Evolutionary conservation across 2,797 vertebrate species (phyloP).

Genomic region (Orientallactaga sibirica): DNA sequence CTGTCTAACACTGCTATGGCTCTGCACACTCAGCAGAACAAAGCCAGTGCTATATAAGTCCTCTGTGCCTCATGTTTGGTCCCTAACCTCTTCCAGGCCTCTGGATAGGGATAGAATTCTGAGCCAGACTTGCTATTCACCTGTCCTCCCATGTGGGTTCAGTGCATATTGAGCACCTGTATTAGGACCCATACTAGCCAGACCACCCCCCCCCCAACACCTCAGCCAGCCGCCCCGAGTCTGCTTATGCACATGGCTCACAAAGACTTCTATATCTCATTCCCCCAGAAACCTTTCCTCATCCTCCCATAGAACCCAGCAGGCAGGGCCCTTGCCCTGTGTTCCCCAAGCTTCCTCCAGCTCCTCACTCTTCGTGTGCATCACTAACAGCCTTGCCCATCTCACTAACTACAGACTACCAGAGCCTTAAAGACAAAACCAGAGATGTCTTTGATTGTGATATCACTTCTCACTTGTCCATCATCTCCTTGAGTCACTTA

Average conservation of each 20-base stretch:
- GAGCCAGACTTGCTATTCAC: not conserved
- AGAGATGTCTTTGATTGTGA: not conserved
- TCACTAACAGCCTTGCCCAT: not conserved
- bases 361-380: not conserved
- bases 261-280: not conserved
- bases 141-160: not conserved
- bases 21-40: not conserved
- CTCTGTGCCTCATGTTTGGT: not conserved
- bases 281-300: not conserved
- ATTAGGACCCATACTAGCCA: not conserved
- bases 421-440: not conserved
- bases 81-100: not conserved
- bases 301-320: not conserved
- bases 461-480: not conserved
- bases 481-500: not conserved
- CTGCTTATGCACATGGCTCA: not conserved
- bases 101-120: not conserved
- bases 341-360: not conserved
- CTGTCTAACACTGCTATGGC: not conserved
- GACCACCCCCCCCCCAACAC: not conserved
- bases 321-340: rapidly evolving
- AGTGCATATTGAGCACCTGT: not conserved
- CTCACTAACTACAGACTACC: not conserved
- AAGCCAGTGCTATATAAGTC: not conserved
- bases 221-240: no score